A percentile compares a stretch with the other conserved stretches of the same genome.
These are phyloP conservation scores for Drosophila seclusa DNA, from an alignment of 2,888 invertebrate genomes.

Conservation along the genomic window DNA sequence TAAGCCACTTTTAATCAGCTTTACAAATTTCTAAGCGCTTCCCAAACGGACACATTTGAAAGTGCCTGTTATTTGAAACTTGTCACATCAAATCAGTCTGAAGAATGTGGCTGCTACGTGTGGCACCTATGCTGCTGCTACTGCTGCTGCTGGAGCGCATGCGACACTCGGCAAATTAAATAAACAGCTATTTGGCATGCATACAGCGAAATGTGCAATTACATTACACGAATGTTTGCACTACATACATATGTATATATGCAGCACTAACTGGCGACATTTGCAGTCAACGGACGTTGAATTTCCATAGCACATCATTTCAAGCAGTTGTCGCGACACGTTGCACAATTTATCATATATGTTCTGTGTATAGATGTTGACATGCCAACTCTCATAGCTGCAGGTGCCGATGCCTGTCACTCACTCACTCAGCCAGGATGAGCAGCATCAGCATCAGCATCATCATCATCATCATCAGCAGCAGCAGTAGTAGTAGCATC, in stretches of 20 bases:
- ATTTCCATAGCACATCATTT: conserved; percentile 70
- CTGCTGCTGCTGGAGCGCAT: conserved; percentile 19
- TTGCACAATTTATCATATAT: conserved; percentile 70
- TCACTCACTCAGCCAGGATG: conserved; percentile 1
- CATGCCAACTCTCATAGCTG: conserved; percentile 50
- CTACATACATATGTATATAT: conserved; percentile 1
- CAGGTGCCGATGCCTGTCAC: conserved; percentile 31
- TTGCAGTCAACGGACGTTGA: conserved; percentile 42
- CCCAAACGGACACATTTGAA: background rate
- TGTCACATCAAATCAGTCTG: conserved; percentile 50
- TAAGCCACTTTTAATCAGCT: background rate
- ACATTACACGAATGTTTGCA: conserved; percentile 54
- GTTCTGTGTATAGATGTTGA: conserved; percentile 39
- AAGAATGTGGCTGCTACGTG: conserved; percentile 36
- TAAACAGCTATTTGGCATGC: conserved; percentile 73
- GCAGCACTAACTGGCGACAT: conserved; percentile 13
- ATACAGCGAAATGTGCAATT: conserved; percentile 69
- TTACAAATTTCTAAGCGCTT: background rate
- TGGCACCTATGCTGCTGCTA: conserved; percentile 12
- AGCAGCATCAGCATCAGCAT: conserved; percentile 1
- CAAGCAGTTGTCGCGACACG: conserved; percentile 54
- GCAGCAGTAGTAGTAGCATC: conserved; percentile 1
- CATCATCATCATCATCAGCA: background rate
- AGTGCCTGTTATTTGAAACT: conserved; percentile 19
- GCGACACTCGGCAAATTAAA: conserved; percentile 66